Conservation (phyloP, 2,888 invertebrate species). For the Latrodectus elegans region DNA sequence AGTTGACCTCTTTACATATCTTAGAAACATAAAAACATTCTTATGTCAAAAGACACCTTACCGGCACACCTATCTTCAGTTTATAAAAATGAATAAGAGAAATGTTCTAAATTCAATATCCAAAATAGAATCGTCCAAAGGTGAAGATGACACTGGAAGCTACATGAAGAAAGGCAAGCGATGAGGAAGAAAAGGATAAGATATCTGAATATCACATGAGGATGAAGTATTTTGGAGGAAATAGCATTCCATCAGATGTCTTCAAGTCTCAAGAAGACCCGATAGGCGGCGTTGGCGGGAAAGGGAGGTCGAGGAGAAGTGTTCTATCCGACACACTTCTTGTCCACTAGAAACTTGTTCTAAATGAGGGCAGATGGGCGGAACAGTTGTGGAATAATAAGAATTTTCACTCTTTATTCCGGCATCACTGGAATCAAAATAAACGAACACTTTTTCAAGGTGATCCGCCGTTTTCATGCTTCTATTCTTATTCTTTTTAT, state of each 20-base stretch:
- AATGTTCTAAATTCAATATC: no score
- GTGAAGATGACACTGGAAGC: no score
- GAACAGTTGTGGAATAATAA: neutral
- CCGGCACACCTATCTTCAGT: no score
- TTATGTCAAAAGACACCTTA: no score
- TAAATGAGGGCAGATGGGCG: slow-evolving; percentile 1
- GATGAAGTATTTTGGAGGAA: neutral
- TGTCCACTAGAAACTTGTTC: neutral
- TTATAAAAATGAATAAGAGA: no score
- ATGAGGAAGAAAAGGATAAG: neutral
- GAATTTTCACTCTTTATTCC: neutral
- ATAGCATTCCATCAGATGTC: neutral
- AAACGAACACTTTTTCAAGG: neutral
- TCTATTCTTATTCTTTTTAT: no score
- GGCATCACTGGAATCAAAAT: neutral
- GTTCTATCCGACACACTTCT: slow-evolving; percentile 1
- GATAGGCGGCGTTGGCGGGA: neutral
- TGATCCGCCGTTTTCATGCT: neutral
- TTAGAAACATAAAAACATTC: no score
- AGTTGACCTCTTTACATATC: no score
- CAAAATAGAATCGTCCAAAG: no score
- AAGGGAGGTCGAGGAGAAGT: neutral
- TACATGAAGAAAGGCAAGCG: no score
- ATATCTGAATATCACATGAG: neutral
- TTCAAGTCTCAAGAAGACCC: neutral